A percentile compares a stretch with the other conserved stretches of the same genome.
phyloP scores from a whole-genome alignment of 2,113 vertebrate species.

The Chlamydotis undulata region DNA sequence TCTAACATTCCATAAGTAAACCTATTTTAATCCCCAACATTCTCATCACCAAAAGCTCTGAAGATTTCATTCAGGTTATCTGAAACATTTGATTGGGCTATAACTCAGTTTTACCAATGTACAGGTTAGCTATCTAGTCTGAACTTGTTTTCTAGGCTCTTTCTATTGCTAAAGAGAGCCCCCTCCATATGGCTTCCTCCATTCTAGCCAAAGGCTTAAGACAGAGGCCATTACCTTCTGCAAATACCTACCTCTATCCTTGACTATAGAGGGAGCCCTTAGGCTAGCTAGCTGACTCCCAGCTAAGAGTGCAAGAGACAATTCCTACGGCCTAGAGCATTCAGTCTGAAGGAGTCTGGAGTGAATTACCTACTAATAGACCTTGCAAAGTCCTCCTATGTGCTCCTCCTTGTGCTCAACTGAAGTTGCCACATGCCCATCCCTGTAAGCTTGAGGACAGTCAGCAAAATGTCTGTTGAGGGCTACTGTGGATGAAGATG shows the following conservation, averaged over 20 bases:
- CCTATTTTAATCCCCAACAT: too few species aligned
- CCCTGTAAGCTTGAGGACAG: background rate
- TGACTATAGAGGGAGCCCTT: background rate
- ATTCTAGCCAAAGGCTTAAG: background rate
- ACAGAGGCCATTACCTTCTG: background rate
- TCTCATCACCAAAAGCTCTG: background rate
- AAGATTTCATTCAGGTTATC: background rate
- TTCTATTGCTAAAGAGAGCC: background rate
- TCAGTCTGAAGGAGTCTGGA: background rate
- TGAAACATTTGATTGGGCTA: background rate
- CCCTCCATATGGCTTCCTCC: background rate
- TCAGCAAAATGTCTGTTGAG: background rate
- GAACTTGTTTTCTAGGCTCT: background rate
- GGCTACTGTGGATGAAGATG: background rate
- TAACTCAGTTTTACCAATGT: background rate
- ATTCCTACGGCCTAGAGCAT: background rate
- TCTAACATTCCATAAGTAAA: too few species aligned
- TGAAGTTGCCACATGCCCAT: rapidly evolving
- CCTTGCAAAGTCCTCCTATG: background rate
- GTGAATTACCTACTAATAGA: background rate
- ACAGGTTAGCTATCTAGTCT: background rate
- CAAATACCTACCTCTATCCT: background rate
- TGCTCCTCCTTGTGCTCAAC: background rate
- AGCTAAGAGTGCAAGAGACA: rapidly evolving
- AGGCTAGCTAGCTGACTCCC: background rate